A percentile compares a stretch with the other conserved stretches of the same genome.
Evolutionary conservation across 1,140 invertebrate genomes (phyloP).

Genomic region (Galleria mellonella): DNA sequence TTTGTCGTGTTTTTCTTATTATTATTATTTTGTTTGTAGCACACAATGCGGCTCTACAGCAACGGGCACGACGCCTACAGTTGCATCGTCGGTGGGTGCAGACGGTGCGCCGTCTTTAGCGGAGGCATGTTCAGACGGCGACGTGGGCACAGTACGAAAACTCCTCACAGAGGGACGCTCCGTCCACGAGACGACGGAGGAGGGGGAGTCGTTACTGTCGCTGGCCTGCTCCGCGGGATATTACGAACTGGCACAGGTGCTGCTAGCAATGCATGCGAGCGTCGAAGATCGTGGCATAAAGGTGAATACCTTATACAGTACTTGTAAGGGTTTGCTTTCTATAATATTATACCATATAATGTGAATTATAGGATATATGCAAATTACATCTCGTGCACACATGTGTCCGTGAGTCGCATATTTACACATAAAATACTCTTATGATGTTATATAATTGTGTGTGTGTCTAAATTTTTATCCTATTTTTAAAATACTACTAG

Average conservation of each 20-base stretch:
- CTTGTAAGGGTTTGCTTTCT: neutral
- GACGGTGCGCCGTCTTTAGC: conserved; percentile 80
- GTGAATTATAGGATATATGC: no score
- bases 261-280: conserved; percentile 97
- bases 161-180: conserved; percentile 92
- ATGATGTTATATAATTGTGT: neutral
- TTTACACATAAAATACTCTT: no score
- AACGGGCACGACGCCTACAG: conserved; percentile 48
- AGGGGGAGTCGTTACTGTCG: conserved; percentile 93
- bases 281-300: conserved; percentile 95
- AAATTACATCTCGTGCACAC: no score
- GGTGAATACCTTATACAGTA: conserved; percentile 19
- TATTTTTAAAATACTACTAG: no score
- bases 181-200: conserved; percentile 94
- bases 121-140: conserved; percentile 93
- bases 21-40: conserved; percentile 16
- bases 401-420: no score
- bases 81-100: conserved; percentile 34
- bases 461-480: neutral
- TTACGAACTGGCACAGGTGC: conserved; percentile 94
- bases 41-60: conserved; percentile 59
- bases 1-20: neutral
- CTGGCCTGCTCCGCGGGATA: conserved; percentile 95
- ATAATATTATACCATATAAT: no score
- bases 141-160: conserved; percentile 91